Evolutionary conservation across 2,797 vertebrate species (phyloP).

Genomic region (Ctenopoma kingsleyae): DNA sequence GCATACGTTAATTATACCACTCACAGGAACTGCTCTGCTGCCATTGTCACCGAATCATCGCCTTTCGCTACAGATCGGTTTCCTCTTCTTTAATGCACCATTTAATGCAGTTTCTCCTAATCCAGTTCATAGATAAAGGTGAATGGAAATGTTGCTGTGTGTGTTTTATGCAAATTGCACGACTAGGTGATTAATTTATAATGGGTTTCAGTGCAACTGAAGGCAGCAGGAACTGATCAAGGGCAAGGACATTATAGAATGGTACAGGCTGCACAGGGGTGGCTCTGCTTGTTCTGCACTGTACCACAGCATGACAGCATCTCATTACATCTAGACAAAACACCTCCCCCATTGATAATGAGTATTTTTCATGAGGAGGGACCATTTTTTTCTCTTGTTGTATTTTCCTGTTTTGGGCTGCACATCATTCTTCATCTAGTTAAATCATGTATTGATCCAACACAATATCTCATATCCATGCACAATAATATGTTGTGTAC

Average conservation of each 20-base stretch:
- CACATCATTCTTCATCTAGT: constrained; percentile 78
- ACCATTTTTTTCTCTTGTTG: constrained; percentile 65
- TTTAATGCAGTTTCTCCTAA: constrained; percentile 82
- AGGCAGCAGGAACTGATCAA: constrained; percentile 84
- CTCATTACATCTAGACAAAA: constrained; percentile 85
- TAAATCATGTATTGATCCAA: constrained; percentile 79
- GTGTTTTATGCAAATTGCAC: constrained; percentile 85
- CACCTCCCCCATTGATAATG: constrained; percentile 85
- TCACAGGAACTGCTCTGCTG: constrained; percentile 74
- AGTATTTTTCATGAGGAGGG: constrained; percentile 81
- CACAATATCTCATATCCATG: constrained; percentile 73
- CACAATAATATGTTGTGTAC: constrained; percentile 64
- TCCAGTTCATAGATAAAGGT: constrained; percentile 80
- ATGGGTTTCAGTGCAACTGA: constrained; percentile 83
- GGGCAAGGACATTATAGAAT: constrained; percentile 84
- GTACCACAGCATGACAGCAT: constrained; percentile 85
- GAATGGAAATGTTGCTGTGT: constrained; percentile 76
- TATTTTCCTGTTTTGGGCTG: constrained; percentile 67
- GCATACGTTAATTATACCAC: constrained; percentile 81
- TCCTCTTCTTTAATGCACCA: constrained; percentile 76
- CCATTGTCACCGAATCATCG: constrained; percentile 68
- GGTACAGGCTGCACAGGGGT: constrained; percentile 81
- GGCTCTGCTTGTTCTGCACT: constrained; percentile 83
- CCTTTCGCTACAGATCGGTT: constrained; percentile 67
- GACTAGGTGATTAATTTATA: constrained; percentile 86